Evolutionary conservation across 2,113 vertebrate genomes (phyloP), one percentile per base, ranked within the genome.

Genomic region (Trachemys scripta): DNA sequence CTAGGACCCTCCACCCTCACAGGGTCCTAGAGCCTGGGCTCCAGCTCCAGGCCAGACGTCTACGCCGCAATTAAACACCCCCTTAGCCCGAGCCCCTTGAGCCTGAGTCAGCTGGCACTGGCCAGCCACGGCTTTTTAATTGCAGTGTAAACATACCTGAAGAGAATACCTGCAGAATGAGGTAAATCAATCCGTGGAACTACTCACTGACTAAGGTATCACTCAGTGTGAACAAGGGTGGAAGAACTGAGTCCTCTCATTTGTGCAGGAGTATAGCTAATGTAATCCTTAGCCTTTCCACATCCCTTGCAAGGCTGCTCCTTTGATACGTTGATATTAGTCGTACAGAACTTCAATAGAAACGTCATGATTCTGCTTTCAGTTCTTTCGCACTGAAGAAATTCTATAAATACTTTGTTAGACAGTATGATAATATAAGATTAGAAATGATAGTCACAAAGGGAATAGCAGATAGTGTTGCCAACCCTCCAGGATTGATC

Each of bases 271-370:
- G 4, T 16, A 42, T 1, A 20, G 62, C 85, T 88, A 89, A 91
- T 0, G 0, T 75, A 35, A 82, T 50, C 62, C 35, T 84, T 65
- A 80, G 76, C 25, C 84, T 51, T 93, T 38, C 56, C 75, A 65
- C 29, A 51, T 14, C 76, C 88, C 72, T 91, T 88, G 65, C 65
- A 86, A 80, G n/a, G 50, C 81, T 82, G 62, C 56, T 90, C 82
- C n/a, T 59, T 87, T 90, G 84, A 88, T 57, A 84, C 59, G 3
- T 0, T 31, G 53, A 6, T 94, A 93, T 88, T 95, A 94, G 76
- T 90, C 42, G 62, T 91, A 93, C 42, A 27, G 85, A 80, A 65
- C 49, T 92, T 95, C 81, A 89, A 86, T 2, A 90, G 53, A 96
- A 94, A 50, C 92, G 27, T 82, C 57, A n/a, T 50, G 19, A 90